These are phyloP conservation scores for Cybosia mesomella DNA, from an alignment of 2,888 invertebrate species.

Conservation along the genomic window DNA sequence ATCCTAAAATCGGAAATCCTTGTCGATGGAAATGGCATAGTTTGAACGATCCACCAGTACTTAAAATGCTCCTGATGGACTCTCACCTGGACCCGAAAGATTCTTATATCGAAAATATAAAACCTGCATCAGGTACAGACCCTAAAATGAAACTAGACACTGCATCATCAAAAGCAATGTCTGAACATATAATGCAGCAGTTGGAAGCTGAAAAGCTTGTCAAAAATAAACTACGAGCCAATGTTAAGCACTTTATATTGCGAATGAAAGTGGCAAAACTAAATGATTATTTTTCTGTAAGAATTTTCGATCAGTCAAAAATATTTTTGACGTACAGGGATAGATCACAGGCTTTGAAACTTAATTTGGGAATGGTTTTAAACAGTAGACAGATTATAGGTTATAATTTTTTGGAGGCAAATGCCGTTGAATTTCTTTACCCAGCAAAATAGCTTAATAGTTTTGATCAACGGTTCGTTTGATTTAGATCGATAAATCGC, in stretches of 20 bases:
- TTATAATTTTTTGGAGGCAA: slow-evolving; percentile 55
- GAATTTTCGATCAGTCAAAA: slow-evolving; percentile 63
- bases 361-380: slow-evolving; percentile 72
- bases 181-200: slow-evolving; percentile 8
- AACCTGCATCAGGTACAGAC: not conserved
- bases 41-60: slow-evolving; percentile 67
- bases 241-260: slow-evolving; percentile 65
- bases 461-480: not conserved
- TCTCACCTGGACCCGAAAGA: slow-evolving; percentile 30
- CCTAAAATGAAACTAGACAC: slow-evolving; percentile 17
- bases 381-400: slow-evolving; percentile 74
- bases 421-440: slow-evolving; percentile 39
- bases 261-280: slow-evolving; percentile 65
- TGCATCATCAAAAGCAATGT: not conserved
- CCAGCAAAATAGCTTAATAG: not conserved
- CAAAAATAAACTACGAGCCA: slow-evolving; percentile 57
- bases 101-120: not conserved
- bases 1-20: slow-evolving; percentile 59
- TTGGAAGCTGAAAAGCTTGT: slow-evolving; percentile 50
- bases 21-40: slow-evolving; percentile 71
- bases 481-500: not conserved
- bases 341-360: slow-evolving; percentile 52
- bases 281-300: slow-evolving; percentile 67
- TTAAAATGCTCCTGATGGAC: slow-evolving; percentile 57
- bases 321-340: slow-evolving; percentile 63